A percentile compares a stretch with the other conserved stretches of the same genome.
phyloP scores from a whole-genome alignment of 2,888 invertebrate genomes.

The Agapostemon virescens region DNA sequence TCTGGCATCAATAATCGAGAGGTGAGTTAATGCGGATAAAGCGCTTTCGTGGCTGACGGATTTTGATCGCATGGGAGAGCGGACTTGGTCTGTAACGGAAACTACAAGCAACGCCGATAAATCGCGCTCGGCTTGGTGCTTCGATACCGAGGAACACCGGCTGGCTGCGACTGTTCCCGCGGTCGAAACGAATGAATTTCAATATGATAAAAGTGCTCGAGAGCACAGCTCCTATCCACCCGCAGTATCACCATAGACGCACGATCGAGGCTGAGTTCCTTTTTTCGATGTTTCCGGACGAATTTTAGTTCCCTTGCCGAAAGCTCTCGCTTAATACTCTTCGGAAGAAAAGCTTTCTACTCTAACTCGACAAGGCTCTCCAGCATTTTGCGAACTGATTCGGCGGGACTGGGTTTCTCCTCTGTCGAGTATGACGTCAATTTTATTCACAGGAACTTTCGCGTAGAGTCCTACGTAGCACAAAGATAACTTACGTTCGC shows the following conservation, averaged over 20 bases:
- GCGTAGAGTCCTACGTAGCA: not conserved
- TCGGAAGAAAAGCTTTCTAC: not conserved
- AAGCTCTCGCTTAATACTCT: not conserved
- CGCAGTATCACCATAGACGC: not conserved
- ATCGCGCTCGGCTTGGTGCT: constrained; percentile 28
- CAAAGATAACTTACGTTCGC: too few relatives aligned
- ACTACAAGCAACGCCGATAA: constrained; percentile 47
- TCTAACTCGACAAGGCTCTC: not conserved
- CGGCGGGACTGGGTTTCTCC: not conserved
- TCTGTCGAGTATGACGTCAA: not conserved
- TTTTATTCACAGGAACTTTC: not conserved
- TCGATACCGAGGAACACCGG: not conserved
- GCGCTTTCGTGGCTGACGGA: constrained; percentile 52
- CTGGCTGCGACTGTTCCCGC: not conserved
- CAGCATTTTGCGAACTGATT: not conserved
- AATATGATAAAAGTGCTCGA: constrained; percentile 25
- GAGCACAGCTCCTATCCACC: not conserved
- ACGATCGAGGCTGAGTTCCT: not conserved
- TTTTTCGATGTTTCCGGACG: not conserved
- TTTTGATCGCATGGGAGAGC: constrained; percentile 34
- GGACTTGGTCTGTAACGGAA: constrained; percentile 37
- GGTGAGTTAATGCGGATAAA: constrained; percentile 59
- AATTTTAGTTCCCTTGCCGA: not conserved
- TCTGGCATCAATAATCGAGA: constrained; percentile 62
- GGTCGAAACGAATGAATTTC: constrained; percentile 28